A percentile compares a stretch with the other conserved stretches of the same genome.
Evolutionary conservation across 1,140 invertebrate species (phyloP).

Genomic region (Gyrodactylus bullatarudis): DNA sequence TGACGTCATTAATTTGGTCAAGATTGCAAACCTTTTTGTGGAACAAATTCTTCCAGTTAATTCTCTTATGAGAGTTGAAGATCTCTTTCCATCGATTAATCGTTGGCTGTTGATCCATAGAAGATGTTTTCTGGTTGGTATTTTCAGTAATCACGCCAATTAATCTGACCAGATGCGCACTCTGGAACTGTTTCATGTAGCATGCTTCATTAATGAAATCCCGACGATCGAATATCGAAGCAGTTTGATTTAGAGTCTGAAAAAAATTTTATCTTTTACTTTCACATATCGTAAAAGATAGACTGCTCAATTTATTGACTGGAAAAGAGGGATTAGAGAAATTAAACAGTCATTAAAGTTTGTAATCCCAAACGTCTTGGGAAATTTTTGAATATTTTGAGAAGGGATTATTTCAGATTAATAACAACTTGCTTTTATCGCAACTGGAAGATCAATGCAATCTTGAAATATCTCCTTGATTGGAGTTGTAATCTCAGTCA

Average conservation of each 20-base stretch:
- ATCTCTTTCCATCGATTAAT: too few species aligned
- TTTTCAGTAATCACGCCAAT: not conserved
- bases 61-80: too few species aligned
- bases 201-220: conserved; percentile 6
- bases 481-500: not conserved
- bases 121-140: too few species aligned
- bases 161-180: conserved; percentile 1
- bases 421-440: not conserved
- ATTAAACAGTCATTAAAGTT: too few species aligned
- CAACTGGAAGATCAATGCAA: not conserved
- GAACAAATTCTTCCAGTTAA: too few species aligned
- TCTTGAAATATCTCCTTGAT: not conserved
- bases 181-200: conserved; percentile 4
- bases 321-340: too few species aligned
- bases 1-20: too few species aligned
- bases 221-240: not conserved
- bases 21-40: too few species aligned
- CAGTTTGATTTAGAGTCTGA: not conserved
- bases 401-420: not conserved
- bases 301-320: too few species aligned
- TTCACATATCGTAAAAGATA: too few species aligned
- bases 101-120: too few species aligned
- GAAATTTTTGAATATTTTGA: not conserved
- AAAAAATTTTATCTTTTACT: not conserved
- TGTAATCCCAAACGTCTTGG: not conserved